Percentiles rank a stretch among this genome's conserved stretches.
phyloP scores from a whole-genome alignment of 2,888 invertebrate genomes.

The Teleiodes luculella region DNA sequence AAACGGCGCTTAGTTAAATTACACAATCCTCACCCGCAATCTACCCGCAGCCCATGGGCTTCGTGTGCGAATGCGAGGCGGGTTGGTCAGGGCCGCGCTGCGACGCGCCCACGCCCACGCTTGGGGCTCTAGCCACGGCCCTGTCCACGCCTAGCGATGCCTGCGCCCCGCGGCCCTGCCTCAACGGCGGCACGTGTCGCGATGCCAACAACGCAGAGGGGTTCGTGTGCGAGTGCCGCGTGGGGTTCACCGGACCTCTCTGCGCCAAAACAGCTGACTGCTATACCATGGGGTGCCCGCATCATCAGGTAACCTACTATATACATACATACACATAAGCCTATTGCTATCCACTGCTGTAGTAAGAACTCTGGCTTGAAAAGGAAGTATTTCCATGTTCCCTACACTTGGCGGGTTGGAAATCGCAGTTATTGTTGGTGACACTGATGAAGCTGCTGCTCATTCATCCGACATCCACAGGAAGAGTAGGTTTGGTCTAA shows the following conservation, averaged over 20 bases:
- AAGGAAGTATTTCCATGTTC: no score
- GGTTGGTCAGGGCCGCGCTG: constrained; percentile 83
- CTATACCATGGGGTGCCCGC: constrained; percentile 65
- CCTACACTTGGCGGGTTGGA: no score
- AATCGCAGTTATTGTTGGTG: no score
- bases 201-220: constrained; percentile 37
- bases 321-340: no score
- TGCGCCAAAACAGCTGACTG: constrained; percentile 85
- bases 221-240: constrained; percentile 79
- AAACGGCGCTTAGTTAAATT: no score
- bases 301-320: constrained; percentile 30
- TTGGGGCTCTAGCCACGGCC: constrained; percentile 60
- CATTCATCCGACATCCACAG: no score
- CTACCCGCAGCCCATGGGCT: constrained; percentile 50
- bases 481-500: no score
- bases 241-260: constrained; percentile 81
- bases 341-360: no score
- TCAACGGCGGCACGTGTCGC: constrained; percentile 81
- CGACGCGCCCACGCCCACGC: constrained; percentile 73
- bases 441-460: no score
- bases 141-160: constrained; percentile 63
- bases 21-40: not conserved
- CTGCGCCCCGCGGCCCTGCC: constrained; percentile 79
- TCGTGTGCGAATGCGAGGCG: constrained; percentile 83
- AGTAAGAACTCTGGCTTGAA: no score